Evolutionary conservation across 2,113 vertebrate species (phyloP), one percentile per base, ranked within the genome.

Genomic region (Cephalophus harveyi): DNA sequence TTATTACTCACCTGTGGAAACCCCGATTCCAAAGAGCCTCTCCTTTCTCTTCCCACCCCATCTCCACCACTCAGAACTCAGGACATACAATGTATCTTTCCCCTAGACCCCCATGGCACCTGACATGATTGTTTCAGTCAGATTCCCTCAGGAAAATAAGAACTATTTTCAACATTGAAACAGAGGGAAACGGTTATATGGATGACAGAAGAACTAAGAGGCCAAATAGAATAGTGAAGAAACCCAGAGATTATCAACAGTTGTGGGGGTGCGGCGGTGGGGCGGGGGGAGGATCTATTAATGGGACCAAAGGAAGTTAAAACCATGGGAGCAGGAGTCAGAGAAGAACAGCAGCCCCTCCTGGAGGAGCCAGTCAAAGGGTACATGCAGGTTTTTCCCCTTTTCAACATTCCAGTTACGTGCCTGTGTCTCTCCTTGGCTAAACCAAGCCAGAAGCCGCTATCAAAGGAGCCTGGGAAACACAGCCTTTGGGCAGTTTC

Each of bases 151-250:
- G 87, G 87, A 95, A 97, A 88, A 76, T 82, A 21, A 12, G 2
- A 93, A 40, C 30, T 86, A 64, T 50, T 95, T n/a, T 93, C 78
- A 89, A 48, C 50, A 83, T 88, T 82, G 85, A 95, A 94, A 59
- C 55, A 91, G 25, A 88, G 15, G 33, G 28, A 87, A 64, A 6
- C 43, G 33, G 6, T 81, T 95, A 57, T 40, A 87, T 30, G 76
- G 60, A 33, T 79, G 55, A 82, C 46, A 12, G 62, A 89, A 67
- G 60, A 94, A 87, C 21, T 40, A 43, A 87, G 54, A 78, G 60
- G 57, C 8, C 14, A 52, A 89, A 83, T 1, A 91, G 48, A 95
- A 96, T n/a, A 87, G 15, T 78, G 28, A 94, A n/a, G 79, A 83
- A 94, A 89, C 19, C 12, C n/a, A 83, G 83, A 94, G 27, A 88